A percentile compares a stretch with the other conserved stretches of the same genome.
Evolutionary conservation across 2,888 invertebrate species (phyloP).

Genomic region (Deilephila porcellus): DNA sequence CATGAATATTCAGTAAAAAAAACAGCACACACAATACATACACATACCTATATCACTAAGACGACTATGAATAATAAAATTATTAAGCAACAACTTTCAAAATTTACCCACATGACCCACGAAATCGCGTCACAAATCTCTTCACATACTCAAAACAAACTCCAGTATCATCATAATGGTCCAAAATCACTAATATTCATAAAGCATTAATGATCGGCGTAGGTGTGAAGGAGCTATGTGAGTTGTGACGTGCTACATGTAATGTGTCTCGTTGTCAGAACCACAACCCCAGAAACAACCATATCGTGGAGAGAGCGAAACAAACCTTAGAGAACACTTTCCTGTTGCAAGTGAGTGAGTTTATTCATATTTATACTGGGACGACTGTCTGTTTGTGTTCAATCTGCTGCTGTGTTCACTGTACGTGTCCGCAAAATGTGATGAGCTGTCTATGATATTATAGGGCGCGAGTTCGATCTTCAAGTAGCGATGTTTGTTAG

Average conservation of each 20-base stretch:
- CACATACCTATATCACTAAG: no score
- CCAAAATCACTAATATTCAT: neutral
- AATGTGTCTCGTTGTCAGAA: conserved; percentile 79
- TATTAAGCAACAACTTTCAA: neutral
- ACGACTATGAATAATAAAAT: no score
- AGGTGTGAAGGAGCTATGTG: neutral
- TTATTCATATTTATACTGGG: conserved; percentile 48
- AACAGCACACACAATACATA: no score
- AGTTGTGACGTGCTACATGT: conserved; percentile 54
- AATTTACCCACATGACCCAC: neutral
- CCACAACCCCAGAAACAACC: conserved; percentile 82
- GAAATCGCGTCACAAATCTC: neutral
- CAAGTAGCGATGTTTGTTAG: no score
- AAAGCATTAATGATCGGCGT: neutral
- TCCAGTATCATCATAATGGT: neutral
- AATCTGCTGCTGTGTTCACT: conserved; percentile 9
- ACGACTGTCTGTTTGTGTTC: conserved; percentile 7
- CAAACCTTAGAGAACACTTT: conserved; percentile 82
- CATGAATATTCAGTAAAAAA: no score
- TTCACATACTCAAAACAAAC: neutral
- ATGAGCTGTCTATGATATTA: no score
- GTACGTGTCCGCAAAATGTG: neutral
- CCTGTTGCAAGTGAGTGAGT: conserved; percentile 81
- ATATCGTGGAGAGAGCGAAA: conserved; percentile 83
- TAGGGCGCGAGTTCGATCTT: no score